Conservation (phyloP, 2,797 vertebrate species). For the Amblyopsis hoosieri region DNA sequence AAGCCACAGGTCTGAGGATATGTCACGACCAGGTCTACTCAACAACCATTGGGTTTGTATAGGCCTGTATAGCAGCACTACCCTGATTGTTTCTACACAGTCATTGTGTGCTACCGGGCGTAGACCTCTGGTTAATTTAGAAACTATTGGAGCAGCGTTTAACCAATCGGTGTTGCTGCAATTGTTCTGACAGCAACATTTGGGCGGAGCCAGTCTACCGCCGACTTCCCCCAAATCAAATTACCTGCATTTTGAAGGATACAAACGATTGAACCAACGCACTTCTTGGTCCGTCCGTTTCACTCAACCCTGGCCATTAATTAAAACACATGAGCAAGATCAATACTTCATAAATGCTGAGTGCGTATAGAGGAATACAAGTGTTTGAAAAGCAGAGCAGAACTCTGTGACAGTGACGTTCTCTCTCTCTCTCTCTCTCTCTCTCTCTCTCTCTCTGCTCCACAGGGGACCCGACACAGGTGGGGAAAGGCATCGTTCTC, state of each 20-base stretch:
- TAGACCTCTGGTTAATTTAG: no score
- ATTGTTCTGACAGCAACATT: no score
- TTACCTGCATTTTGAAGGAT: neutral
- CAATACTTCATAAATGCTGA: slow-evolving; percentile 58
- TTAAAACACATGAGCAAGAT: slow-evolving; percentile 59
- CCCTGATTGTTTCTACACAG: no score
- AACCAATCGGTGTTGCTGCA: no score
- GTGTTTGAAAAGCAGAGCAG: slow-evolving; percentile 30
- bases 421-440: neutral
- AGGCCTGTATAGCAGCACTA: no score
- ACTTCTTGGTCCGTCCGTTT: slow-evolving; percentile 18
- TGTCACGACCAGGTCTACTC: no score
- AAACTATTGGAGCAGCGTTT: no score
- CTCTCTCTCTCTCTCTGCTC: slow-evolving; percentile 8
- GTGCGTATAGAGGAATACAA: slow-evolving; percentile 29
- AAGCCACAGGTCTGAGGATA: no score
- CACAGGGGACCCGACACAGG: slow-evolving; percentile 90
- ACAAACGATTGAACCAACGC: slow-evolving; percentile 2
- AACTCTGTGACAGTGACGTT: slow-evolving; percentile 3
- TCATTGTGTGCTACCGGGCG: no score
- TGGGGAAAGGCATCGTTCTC: slow-evolving; percentile 87
- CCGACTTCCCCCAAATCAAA: slow-evolving; percentile 26
- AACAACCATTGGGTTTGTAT: no score
- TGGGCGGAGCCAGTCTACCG: neutral
- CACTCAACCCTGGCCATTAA: slow-evolving; percentile 47